Evolutionary conservation across 2,797 vertebrate species (phyloP), one percentile per base, ranked within the genome.

Genomic region (Chanos chanos): DNA sequence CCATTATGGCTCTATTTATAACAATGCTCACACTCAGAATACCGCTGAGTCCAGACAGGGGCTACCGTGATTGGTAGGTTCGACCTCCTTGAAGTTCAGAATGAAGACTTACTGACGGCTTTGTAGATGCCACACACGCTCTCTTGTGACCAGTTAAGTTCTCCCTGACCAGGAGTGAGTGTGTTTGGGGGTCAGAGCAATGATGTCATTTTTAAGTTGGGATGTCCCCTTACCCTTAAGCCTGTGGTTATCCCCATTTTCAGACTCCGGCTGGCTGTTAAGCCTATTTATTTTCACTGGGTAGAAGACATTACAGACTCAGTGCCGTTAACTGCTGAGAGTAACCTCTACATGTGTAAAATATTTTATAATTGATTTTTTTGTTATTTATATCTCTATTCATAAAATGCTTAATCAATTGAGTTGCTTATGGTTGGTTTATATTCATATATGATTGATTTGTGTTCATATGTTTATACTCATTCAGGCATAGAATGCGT

Each of bases 1-100:
- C 24, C 39, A 65, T 45, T n/a, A n/a, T 18, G 28, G 33, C 27
- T 56, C 72, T 67, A 74, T 74, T 64, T 70, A 64, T 74, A 66
- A 70, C 67, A 67, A 67, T 66, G 27, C 36, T 22, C 30, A 51
- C 18, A 19, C 63, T 52, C 41, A 55, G 45, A 43, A 53, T 59
- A 55, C 39, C n/a, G 53, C 55, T 50, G 39, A 34, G 18, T 48
- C 44, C 19, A 16, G 33, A 30, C 30, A 63, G 41, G 5, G 19
- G 12, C 25, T 12, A 16, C 16, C 36, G 28, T 33, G 48, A 36
- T 34, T 41, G 30, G 45, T 34, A 16, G 25, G 33, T 40, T 18
- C 55, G 41, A 48, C 43, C 28, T 15, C 25, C 9, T 7, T 49
- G 31, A 13, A 54, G 34, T 21, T 47, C 27, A 47, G 31, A 22